Percentiles rank a stretch among this genome's conserved stretches.
phyloP scores from a whole-genome alignment of 2,797 vertebrate genomes.

The Streptopelia turtur region DNA sequence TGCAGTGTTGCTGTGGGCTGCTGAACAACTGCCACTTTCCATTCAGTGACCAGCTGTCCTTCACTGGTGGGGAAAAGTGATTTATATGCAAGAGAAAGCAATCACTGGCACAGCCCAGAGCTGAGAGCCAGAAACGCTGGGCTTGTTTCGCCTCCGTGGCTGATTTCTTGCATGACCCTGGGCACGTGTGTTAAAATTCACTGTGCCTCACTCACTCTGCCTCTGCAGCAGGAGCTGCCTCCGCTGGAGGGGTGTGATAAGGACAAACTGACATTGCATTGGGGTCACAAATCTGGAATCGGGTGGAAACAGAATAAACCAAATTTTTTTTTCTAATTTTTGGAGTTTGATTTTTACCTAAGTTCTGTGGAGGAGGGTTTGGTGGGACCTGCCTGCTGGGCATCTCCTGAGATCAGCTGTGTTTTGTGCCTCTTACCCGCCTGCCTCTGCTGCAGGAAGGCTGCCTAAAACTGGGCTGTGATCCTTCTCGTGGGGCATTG shows the following conservation, averaged over 20 bases:
- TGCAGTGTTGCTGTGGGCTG: slow-evolving; percentile 32
- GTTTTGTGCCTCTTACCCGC: neutral
- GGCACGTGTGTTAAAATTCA: neutral
- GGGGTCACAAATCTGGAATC: neutral
- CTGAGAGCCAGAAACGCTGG: neutral
- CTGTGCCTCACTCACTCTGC: neutral
- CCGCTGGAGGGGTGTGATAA: neutral
- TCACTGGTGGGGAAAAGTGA: slow-evolving; percentile 31
- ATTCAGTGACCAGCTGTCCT: slow-evolving; percentile 47
- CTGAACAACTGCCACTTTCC: slow-evolving; percentile 34
- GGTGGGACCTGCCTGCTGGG: neutral
- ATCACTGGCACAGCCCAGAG: slow-evolving; percentile 3
- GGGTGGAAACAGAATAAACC: neutral
- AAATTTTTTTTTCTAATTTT: neutral
- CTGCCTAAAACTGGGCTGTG: neutral
- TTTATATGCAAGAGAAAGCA: slow-evolving; percentile 38
- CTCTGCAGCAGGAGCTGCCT: neutral
- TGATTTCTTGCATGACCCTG: neutral
- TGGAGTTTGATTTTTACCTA: neutral
- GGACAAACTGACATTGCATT: neutral
- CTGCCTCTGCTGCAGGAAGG: neutral
- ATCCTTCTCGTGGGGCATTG: neutral
- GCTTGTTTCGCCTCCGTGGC: neutral
- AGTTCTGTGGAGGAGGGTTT: neutral
- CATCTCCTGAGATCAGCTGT: fast-evolving